Percentiles rank a stretch among this genome's conserved stretches.
Conservation (phyloP, 2,797 vertebrate genomes). For the Setipinna tenuifilis region DNA sequence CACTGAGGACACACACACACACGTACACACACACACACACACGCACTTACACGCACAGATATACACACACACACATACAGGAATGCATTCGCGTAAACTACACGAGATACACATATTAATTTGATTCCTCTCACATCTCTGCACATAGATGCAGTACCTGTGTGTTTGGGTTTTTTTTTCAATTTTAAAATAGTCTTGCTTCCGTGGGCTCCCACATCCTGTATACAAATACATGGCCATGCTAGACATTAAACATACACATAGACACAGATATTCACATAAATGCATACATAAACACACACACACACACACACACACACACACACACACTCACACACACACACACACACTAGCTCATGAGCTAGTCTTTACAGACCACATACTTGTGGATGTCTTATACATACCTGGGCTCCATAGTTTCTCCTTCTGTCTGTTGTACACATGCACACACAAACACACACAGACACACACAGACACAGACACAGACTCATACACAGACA, state of each 20-base stretch:
- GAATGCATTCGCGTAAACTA: background rate
- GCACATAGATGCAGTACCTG: background rate
- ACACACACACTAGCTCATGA: too few species aligned
- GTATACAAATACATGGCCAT: background rate
- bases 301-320: background rate
- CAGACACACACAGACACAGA: background rate
- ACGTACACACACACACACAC: background rate
- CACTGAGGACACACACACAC: slow-evolving; percentile 1
- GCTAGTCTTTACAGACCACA: too few species aligned
- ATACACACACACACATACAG: background rate
- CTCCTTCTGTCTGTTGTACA: background rate
- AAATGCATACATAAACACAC: slow-evolving; percentile 29
- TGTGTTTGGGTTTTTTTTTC: background rate
- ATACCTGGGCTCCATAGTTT: background rate
- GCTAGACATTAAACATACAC: background rate
- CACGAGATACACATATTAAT: background rate
- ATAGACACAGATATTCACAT: slow-evolving; percentile 50
- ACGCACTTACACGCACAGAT: too few species aligned
- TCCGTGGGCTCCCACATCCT: background rate
- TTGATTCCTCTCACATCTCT: background rate
- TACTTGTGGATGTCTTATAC: background rate
- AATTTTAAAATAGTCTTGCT: background rate
- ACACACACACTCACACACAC: slow-evolving; percentile 19
- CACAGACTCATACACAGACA: background rate
- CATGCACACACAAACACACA: background rate